Base-by-base conservation (phyloP, 2,113 vertebrate genomes). In the Perca flavescens region DNA sequence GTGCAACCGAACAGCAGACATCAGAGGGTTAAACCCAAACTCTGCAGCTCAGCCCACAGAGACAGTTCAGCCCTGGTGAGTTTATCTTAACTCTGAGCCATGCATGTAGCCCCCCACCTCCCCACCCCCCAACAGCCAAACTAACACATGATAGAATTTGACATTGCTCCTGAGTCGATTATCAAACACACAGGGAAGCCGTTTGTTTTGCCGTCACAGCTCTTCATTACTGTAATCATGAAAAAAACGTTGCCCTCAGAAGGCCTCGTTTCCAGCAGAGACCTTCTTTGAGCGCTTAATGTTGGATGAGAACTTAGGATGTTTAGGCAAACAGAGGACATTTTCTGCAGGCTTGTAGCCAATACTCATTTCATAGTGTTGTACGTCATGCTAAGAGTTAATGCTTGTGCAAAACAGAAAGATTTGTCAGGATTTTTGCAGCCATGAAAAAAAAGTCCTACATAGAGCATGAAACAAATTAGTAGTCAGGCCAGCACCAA, bases 21-120 rank as follows among this genome's bases (percentile, higher is more conserved):
- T 93, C 92, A 85, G 86, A 89, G 93, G 93, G 93, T 93, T 92
- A 91, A 92, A 92, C 78, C 86, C 83, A 80, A 92, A 92, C 86
- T 91, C 80, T 61, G 74, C 74, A 72, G 80, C 83, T 88, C 80
- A 86, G 87, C 89, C 89, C 79, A 89, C 79, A 72, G 84, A 88
- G 80, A 85, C 82, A 63, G 28, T 77, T 74, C 84, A 86, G 79
- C 75, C 53, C 71, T 57, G 85, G 80, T 73, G 84, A 87, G 75
- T 49, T 83, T 66, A 71, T 86, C 82, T 86, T 53, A 85, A 89
- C 82, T 88, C 80, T 63, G 76, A 89, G 84, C 84, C 46, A 75
- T 53, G 65, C 85, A 62, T 58, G 61, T 22, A 78, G 80, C 52
- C 63, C 73, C 74, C n/a, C n/a, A n/a, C 68, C 31, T 60, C 43